Percentiles rank a stretch among this genome's conserved stretches.
These are phyloP conservation scores for Erinaceus europaeus DNA, from an alignment of 2,113 vertebrate species.

Conservation along the genomic window DNA sequence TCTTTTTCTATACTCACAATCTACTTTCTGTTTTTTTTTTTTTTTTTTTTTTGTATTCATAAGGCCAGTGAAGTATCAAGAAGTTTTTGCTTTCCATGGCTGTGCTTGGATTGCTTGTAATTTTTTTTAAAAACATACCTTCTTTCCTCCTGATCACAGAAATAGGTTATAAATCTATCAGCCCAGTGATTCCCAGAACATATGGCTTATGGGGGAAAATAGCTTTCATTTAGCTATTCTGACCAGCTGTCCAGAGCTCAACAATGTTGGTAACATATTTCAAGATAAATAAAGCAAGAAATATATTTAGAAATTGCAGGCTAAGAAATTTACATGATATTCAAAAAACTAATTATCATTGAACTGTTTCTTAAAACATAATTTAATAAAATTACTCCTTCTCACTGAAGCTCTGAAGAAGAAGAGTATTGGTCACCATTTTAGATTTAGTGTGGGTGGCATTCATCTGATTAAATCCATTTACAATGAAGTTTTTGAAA, in stretches of 20 bases:
- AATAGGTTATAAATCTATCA: conserved; percentile 60
- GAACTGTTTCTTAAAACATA: neutral
- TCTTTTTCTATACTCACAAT: neutral
- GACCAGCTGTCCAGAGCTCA: conserved; percentile 52
- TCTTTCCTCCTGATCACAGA: conserved; percentile 45
- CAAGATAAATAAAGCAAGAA: conserved; percentile 44
- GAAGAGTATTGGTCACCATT: neutral
- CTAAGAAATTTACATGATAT: neutral
- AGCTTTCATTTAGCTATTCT: conserved; percentile 56
- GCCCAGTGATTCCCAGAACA: conserved; percentile 46
- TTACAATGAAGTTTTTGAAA: conserved; percentile 35
- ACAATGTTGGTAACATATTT: conserved; percentile 48
- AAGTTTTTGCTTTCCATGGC: neutral
- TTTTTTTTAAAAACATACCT: conserved; percentile 39
- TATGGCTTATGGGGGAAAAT: conserved; percentile 35
- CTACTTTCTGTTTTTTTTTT: neutral
- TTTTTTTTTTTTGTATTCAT: conserved; percentile 9
- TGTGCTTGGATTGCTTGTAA: neutral
- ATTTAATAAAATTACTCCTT: conserved; percentile 21
- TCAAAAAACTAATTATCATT: neutral
- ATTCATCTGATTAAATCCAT: neutral
- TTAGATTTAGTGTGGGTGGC: neutral
- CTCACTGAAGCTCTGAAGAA: conserved; percentile 27
- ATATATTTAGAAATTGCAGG: conserved; percentile 67
- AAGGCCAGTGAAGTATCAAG: neutral